A percentile compares a stretch with the other conserved stretches of the same genome.
phyloP scores from a whole-genome alignment of 64 coral and sea anemone genomes.

The Anthopleura sola region DNA sequence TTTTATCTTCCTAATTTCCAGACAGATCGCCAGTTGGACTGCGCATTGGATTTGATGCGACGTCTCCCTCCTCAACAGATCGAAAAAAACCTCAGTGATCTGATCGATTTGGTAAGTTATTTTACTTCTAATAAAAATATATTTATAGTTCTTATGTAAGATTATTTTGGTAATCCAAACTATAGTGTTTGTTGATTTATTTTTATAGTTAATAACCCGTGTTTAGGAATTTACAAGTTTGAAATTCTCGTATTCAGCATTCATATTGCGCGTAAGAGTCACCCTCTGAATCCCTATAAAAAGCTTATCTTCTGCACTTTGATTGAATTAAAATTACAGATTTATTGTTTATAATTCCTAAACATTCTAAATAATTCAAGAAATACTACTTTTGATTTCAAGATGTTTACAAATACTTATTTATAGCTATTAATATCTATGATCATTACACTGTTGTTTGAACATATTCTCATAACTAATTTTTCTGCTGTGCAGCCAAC shows the following conservation, averaged over 20 bases:
- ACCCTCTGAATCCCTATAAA: background rate
- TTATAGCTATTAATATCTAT: too few species aligned
- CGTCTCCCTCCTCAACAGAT: slow-evolving; percentile 97
- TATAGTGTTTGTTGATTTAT: background rate
- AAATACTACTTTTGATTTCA: background rate
- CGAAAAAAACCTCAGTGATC: slow-evolving; percentile 97
- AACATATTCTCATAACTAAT: too few species aligned
- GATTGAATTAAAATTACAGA: background rate
- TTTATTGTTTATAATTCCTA: background rate
- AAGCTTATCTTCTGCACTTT: background rate
- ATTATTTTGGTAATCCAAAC: background rate
- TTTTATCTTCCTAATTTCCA: slow-evolving; percentile 27
- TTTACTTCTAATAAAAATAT: background rate
- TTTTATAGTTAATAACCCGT: background rate
- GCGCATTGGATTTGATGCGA: slow-evolving; percentile 98
- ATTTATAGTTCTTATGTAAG: background rate
- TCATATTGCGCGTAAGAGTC: background rate
- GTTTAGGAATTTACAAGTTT: background rate
- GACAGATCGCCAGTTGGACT: slow-evolving; percentile 96
- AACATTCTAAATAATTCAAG: background rate
- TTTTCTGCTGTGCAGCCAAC: too few species aligned
- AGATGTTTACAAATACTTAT: too few species aligned
- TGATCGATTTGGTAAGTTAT: slow-evolving; percentile 94
- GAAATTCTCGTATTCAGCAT: background rate
- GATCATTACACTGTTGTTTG: too few species aligned